phyloP scores from a whole-genome alignment of 2,797 vertebrate species.

The Esox lucius region DNA sequence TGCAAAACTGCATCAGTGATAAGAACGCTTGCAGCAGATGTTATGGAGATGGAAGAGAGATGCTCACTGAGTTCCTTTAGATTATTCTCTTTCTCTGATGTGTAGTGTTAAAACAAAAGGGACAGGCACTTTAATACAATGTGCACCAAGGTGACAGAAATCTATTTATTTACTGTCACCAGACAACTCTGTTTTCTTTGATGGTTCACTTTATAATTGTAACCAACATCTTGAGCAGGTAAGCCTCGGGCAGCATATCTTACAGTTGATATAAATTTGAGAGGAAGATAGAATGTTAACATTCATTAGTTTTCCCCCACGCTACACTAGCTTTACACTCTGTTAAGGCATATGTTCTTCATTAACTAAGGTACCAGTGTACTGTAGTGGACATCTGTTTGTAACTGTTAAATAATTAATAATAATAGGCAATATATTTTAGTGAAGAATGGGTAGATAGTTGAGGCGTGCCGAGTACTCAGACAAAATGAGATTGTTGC shows the following conservation, averaged over 20 bases:
- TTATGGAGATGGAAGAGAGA: slow-evolving; percentile 38
- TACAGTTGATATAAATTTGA: background rate
- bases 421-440: too few species aligned
- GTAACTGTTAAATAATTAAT: too few species aligned
- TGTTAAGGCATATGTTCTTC: background rate
- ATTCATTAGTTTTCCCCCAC: background rate
- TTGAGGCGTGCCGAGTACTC: too few species aligned
- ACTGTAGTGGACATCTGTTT: too few species aligned
- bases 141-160: slow-evolving; percentile 50
- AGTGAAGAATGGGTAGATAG: too few species aligned
- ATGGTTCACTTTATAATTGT: background rate
- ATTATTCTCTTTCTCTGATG: slow-evolving; percentile 14
- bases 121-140: slow-evolving; percentile 40
- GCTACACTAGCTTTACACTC: background rate
- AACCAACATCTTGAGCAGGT: background rate
- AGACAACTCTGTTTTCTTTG: slow-evolving; percentile 5
- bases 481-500: too few species aligned
- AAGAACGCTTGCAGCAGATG: slow-evolving; percentile 27
- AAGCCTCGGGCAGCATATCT: background rate
- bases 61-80: slow-evolving; percentile 43
- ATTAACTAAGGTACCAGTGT: too few species aligned
- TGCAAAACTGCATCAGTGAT: slow-evolving; percentile 38
- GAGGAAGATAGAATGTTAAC: background rate
- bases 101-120: slow-evolving; percentile 37
- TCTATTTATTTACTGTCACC: slow-evolving; percentile 62